Evolutionary conservation across 1,140 invertebrate genomes (phyloP), one percentile per base, ranked within the genome.

Genomic region (Calosoma granatense): DNA sequence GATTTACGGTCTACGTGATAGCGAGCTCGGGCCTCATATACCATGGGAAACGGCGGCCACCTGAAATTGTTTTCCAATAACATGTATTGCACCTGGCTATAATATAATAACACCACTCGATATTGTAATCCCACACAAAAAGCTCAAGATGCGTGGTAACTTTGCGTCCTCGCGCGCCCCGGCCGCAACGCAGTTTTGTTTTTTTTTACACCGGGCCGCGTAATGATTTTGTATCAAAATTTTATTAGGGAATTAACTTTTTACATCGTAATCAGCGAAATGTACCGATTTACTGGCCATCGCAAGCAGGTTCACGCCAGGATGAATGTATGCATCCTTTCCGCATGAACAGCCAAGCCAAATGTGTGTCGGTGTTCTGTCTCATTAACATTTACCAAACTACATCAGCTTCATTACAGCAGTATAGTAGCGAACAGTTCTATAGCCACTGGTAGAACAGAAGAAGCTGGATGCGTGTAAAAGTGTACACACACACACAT

Each of bases 11-110:
- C 15, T 17, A 6, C 41, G 15, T 47, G 41, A 47, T n/a, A n/a
- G n/a, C n/a, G n/a, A n/a, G n/a, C n/a, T 47, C 41, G 15, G 41
- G 15, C 41, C 17, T 47, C 41, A 47, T 47, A 47, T 47, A 47
- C 41, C 41, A 47, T 47, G 41, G 41, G 41, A 47, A 47, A 47
- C 41, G 15, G 6, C 41, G 41, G 41, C 41, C 41, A 47, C 41
- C 41, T 47, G 41, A 47, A 47, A 47, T 47, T 47, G 41, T 47
- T 47, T 47, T 47, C 41, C 41, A 47, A 47, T 47, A 47, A 47
- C 41, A 47, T 47, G 41, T 47, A 47, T 47, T 47, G 41, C 41
- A 47, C 41, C 41, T 47, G 41, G 41, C 41, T 17, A 11, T 47
- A 11, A 47, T 47, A 47, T 47, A 47, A 47, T 47, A 47, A 47